Evolutionary conservation across 2,113 vertebrate genomes (phyloP), one percentile per base, ranked within the genome.

Genomic region (Mesocricetus auratus): DNA sequence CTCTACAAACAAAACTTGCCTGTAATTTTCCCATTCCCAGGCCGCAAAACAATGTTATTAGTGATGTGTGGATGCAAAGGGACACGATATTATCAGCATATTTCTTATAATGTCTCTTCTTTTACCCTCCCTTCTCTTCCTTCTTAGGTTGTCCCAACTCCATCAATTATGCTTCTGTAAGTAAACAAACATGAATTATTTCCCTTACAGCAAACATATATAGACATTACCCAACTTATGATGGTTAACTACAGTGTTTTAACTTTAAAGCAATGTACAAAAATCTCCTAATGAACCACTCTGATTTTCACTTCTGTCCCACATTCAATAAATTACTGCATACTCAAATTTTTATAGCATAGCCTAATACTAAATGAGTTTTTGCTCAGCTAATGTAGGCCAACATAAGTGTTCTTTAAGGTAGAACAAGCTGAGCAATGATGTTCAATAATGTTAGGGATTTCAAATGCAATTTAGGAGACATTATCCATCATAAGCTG

Each of bases 91-190:
- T 3, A 0, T 77, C 29, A 0, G 5, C 1, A 79, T 7, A 8
- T 92, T 77, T 77, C 45, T 26, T 60, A 4, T 81, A 45, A 17
- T 19, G 66, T 39, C 66, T 36, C 50, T 69, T 47, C 12, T 62
- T 29, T 90, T 64, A 4, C 36, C 68, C 5, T 86, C 36, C 2
- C 29, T 94, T 92, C 33, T 36, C 36, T 33, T 82, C 60, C 53
- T 83, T 94, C 29, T 8, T 47, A 93, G 47, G 60, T 26, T 93
- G 45, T 16, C 13, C 33, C 6, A 6, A 86, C 5, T 58, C 79
- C 71, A 94, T 42, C 81, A 81, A 68, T 78, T 42, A 83, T 79
- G 17, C 64, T 82, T 10, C 21, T 69, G 94, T 73, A 36, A 94
- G 73, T 9, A 94, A 66, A 77, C 85, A 95, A 12, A 90, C 88